Evolutionary conservation across 2,113 vertebrate species (phyloP), one percentile per base, ranked within the genome.

Genomic region (Ammodytes marinus): DNA sequence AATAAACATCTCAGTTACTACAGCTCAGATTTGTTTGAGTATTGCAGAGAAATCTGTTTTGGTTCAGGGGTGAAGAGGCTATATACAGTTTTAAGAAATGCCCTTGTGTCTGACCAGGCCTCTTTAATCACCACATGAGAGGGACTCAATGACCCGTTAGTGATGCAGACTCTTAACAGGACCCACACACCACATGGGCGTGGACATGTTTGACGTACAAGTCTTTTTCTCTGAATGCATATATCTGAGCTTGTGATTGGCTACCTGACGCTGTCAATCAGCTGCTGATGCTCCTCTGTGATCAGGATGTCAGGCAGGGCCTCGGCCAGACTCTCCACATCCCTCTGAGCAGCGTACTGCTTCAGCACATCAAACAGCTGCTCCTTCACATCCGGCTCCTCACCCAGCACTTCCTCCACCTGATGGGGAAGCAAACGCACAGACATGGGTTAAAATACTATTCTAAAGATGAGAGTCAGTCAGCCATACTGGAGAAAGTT

Each of bases 261-360:
- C 12, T 97, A 99, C 98, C 98, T 98, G 96, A 99, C 97, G 75
- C 80, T 97, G 87, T 99, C 96, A n/a, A 99, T 93, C 35, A 99
- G 96, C n/a, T 96, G 96, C 57, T 94, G 95, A 27, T 95, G 95
- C 50, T 96, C 94, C 74, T 98, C 97, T 0, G 86, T 93, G 79
- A 95, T 96, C 82, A 99, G 94, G 9, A 95, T 94, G 88, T 96
- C 92, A 58, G 97, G 94, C 50, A 99, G 96, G 6, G 96, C 94
- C 0, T 94, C 91, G 1, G 97, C 97, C 94, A 99, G 90, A 60
- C 84, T 92, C 0, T 99, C 98, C 80, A 98, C 97, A 12, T 95
- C 96, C 79, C 96, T 93, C 88, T 98, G 96, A 0, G 96, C 93
- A 0, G 98, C 98, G 0, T 98, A 99, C 83, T 96, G 97, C 93